Percentiles rank a stretch among this genome's conserved stretches.
Evolutionary conservation across 1,140 invertebrate species (phyloP).

Genomic region (Heterodera schachtii): DNA sequence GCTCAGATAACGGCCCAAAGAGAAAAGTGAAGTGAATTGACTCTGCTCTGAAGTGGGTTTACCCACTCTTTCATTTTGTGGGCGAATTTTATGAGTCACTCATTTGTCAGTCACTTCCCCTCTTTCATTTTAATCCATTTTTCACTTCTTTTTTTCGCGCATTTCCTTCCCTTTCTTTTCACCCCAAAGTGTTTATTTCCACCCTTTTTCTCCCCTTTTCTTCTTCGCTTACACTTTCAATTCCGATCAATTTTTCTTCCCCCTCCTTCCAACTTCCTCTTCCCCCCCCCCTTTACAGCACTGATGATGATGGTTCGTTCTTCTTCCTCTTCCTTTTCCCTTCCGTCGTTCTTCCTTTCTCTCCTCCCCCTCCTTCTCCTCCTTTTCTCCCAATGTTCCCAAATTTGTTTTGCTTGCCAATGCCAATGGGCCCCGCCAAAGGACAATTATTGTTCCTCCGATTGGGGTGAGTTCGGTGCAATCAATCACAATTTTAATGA

Average conservation of each 20-base stretch:
- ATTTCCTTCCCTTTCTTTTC: background rate
- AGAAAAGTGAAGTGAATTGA: background rate
- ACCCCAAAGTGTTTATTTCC: background rate
- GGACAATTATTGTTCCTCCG: conserved; percentile 18
- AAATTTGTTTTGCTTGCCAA: background rate
- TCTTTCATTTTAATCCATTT: background rate
- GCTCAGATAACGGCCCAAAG: background rate
- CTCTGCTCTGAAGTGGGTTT: no score
- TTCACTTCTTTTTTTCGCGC: background rate
- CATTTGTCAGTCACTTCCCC: background rate
- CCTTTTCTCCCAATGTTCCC: background rate
- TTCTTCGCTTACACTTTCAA: background rate
- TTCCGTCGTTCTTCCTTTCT: background rate
- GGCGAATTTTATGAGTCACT: no score
- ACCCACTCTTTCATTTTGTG: no score
- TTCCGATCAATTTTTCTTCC: background rate
- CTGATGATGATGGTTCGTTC: background rate
- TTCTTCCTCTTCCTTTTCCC: no score
- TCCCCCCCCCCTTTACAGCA: background rate
- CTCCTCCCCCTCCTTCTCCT: background rate
- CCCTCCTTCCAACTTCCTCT: background rate
- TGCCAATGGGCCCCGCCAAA: conserved; percentile 19
- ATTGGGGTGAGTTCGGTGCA: conserved; percentile 16
- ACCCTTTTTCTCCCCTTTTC: background rate
- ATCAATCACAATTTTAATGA: background rate